Conservation (phyloP, 2,888 invertebrate species). For the Cephus spinipes region DNA sequence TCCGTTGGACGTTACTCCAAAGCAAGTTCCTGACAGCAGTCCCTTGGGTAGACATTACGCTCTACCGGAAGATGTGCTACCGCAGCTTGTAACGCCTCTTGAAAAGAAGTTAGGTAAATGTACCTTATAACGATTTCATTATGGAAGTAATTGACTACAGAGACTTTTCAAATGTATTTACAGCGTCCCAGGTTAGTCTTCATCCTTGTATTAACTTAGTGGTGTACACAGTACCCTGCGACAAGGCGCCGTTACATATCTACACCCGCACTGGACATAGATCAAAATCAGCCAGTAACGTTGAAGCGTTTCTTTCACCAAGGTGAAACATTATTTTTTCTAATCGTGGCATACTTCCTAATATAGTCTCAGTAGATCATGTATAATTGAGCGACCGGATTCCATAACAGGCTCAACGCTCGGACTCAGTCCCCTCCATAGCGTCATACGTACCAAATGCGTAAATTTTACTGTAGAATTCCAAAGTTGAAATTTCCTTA, state of each 20-base stretch:
- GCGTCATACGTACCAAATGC: too few species aligned
- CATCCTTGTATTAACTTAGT: slow-evolving; percentile 88
- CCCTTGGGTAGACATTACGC: slow-evolving; percentile 72
- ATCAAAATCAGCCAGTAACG: slow-evolving; percentile 53
- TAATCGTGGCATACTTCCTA: neutral
- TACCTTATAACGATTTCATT: neutral
- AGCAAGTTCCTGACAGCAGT: slow-evolving; percentile 70
- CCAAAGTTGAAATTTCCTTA: too few species aligned
- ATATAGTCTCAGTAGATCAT: neutral
- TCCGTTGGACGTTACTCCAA: slow-evolving; percentile 80
- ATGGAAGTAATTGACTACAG: neutral
- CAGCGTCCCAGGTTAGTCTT: slow-evolving; percentile 84
- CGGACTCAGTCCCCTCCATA: too few species aligned
- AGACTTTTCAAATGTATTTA: neutral
- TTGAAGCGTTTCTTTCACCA: slow-evolving; percentile 83
- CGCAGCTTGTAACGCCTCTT: slow-evolving; percentile 85
- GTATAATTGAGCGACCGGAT: neutral
- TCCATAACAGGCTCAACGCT: too few species aligned
- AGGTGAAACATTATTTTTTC: slow-evolving; percentile 49
- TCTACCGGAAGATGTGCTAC: slow-evolving; percentile 78
- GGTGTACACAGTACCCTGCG: slow-evolving; percentile 83
- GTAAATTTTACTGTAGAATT: too few species aligned
- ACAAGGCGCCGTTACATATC: slow-evolving; percentile 79
- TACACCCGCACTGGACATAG: slow-evolving; percentile 67
- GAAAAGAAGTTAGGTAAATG: slow-evolving; percentile 80